Percentiles rank a stretch among this genome's conserved stretches.
These are phyloP conservation scores for Onychorhynchus coronatus DNA, from an alignment of 2,113 vertebrate genomes.

Conservation along the genomic window DNA sequence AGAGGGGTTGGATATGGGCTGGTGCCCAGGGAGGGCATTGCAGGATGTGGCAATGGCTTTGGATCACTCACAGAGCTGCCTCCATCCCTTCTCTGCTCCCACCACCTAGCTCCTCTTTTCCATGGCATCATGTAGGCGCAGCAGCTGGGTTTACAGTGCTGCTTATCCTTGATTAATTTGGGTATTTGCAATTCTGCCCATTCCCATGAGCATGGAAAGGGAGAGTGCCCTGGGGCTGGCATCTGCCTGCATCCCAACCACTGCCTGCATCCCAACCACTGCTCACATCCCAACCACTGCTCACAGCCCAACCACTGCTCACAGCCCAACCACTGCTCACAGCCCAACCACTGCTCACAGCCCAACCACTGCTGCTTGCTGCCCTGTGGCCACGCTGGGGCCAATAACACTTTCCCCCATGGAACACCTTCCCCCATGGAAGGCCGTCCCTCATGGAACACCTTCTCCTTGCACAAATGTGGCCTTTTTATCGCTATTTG, in stretches of 20 bases:
- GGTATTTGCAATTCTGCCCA: background rate
- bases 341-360: too few relatives aligned
- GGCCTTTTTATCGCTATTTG: background rate
- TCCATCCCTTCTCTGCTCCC: background rate
- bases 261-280: background rate
- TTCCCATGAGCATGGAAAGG: background rate
- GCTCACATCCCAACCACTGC: too few relatives aligned
- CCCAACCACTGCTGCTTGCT: background rate
- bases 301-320: too few relatives aligned
- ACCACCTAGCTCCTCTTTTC: background rate
- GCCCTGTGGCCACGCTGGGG: accelerated
- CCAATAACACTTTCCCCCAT: too few relatives aligned
- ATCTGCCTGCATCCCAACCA: background rate
- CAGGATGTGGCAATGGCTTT: background rate
- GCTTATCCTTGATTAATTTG: accelerated
- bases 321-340: too few relatives aligned
- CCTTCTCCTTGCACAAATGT: background rate
- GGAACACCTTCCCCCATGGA: background rate
- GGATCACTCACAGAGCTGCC: background rate
- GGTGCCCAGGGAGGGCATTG: background rate
- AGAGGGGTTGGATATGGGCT: background rate
- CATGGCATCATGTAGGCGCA: accelerated
- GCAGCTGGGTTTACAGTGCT: background rate
- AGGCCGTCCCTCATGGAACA: background rate
- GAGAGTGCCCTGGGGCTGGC: accelerated